Evolutionary conservation across 2,888 invertebrate genomes (phyloP).

Genomic region (Parascotia fuliginaria): DNA sequence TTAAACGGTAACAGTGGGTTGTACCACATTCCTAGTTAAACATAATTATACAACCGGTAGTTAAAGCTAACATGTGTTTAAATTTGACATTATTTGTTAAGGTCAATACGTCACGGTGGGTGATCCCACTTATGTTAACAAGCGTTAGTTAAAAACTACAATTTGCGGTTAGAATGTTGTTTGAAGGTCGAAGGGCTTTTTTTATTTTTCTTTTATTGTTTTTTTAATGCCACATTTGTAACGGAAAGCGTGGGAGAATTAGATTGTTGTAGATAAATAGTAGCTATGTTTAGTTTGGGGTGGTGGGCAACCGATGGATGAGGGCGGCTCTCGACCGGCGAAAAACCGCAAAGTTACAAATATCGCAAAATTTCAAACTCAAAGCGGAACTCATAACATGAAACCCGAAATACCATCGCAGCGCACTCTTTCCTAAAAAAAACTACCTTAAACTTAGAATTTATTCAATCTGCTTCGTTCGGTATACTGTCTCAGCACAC

Average conservation of each 20-base stretch:
- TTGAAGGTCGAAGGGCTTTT: conserved; percentile 33
- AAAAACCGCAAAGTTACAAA: too few species aligned
- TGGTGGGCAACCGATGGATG: conserved; percentile 4
- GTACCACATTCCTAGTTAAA: conserved; percentile 8
- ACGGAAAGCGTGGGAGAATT: conserved; percentile 36
- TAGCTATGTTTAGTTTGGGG: background rate
- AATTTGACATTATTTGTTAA: conserved; percentile 52
- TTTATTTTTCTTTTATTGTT: conserved; percentile 11
- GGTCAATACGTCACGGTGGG: conserved; percentile 45
- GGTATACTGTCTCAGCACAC: too few species aligned
- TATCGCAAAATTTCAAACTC: too few species aligned
- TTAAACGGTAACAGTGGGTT: background rate
- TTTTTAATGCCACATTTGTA: conserved; percentile 27
- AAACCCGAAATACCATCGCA: too few species aligned
- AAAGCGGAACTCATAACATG: too few species aligned
- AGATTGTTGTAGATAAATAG: conserved; percentile 7
- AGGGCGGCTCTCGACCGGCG: too few species aligned
- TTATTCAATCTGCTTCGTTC: too few species aligned
- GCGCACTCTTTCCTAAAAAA: too few species aligned
- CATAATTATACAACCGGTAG: conserved; percentile 15
- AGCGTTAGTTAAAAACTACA: conserved; percentile 38
- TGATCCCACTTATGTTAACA: conserved; percentile 32
- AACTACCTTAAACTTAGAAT: too few species aligned
- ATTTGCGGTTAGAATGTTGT: conserved; percentile 46
- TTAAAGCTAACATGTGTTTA: conserved; percentile 44